Conservation (phyloP, 1,140 invertebrate genomes). For the Hylyphantes graminicola region DNA sequence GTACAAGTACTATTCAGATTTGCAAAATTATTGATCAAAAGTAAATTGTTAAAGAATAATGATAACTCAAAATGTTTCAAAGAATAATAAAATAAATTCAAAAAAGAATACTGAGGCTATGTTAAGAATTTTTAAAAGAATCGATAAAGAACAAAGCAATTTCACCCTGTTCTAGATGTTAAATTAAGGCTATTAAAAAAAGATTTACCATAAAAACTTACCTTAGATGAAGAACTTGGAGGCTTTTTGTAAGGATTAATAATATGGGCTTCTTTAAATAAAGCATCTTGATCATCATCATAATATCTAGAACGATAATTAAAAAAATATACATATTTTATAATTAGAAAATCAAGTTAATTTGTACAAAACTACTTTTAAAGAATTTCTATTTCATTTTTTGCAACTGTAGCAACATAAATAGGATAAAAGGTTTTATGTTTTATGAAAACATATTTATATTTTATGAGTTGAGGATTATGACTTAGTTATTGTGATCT, state of each 20-base stretch:
- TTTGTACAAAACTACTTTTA: too few relatives aligned
- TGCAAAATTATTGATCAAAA: not conserved
- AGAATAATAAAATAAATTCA: too few relatives aligned
- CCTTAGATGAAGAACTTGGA: slow-evolving; percentile 26
- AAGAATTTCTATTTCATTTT: too few relatives aligned
- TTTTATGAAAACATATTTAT: too few relatives aligned
- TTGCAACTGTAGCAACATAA: too few relatives aligned
- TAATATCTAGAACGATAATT: slow-evolving; percentile 70
- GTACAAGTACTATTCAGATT: too few relatives aligned
- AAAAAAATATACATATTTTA: not conserved
- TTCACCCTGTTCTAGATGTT: too few relatives aligned
- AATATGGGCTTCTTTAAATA: slow-evolving; percentile 93
- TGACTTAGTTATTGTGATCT: too few relatives aligned
- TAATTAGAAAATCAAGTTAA: too few relatives aligned
- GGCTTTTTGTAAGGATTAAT: slow-evolving; percentile 78
- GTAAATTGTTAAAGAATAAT: slow-evolving; percentile 1
- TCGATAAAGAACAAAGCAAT: too few relatives aligned
- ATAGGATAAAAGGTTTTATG: not conserved
- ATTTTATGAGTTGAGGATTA: too few relatives aligned
- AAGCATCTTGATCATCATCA: slow-evolving; percentile 89
- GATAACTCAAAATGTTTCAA: not conserved
- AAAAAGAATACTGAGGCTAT: not conserved
- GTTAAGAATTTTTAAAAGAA: not conserved
- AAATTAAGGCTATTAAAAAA: too few relatives aligned
- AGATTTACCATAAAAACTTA: slow-evolving; percentile 4